A percentile compares a stretch with the other conserved stretches of the same genome.
Conservation (phyloP, 2,888 invertebrate species). For the Caenorhabditis wallacei region DNA sequence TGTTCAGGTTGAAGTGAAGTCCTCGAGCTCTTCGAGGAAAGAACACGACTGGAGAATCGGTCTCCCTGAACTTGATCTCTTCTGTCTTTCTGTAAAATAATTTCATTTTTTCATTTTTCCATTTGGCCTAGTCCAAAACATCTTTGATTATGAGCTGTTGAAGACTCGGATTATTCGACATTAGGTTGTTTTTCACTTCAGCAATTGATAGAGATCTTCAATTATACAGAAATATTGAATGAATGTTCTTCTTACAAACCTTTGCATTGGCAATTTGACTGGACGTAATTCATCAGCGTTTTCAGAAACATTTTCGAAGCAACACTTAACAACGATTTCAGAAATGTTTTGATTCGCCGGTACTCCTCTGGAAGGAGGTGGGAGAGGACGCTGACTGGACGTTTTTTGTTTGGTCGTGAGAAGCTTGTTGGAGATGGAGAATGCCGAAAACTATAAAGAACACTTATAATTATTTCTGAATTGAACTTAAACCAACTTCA, state of each 20-base stretch:
- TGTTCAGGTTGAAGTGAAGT: no score
- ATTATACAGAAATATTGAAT: not conserved
- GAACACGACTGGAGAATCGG: no score
- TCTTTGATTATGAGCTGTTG: not conserved
- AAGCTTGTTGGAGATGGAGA: not conserved
- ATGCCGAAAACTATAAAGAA: not conserved
- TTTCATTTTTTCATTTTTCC: no score
- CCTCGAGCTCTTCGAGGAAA: no score
- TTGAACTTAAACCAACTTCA: slow-evolving; percentile 1
- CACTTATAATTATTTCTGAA: not conserved
- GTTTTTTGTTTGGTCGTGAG: slow-evolving; percentile 7
- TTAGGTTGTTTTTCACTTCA: slow-evolving; percentile 4
- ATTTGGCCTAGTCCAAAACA: no score
- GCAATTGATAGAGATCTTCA: not conserved
- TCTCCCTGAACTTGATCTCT: no score
- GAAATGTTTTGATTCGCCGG: not conserved
- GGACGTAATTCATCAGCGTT: slow-evolving; percentile 3
- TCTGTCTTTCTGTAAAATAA: no score
- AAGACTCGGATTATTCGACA: not conserved
- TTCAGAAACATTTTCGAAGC: slow-evolving; percentile 5
- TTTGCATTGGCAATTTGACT: slow-evolving; percentile 3
- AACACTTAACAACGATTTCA: slow-evolving; percentile 20
- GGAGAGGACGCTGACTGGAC: not conserved
- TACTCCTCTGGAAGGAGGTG: not conserved
- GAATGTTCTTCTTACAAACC: not conserved